Evolutionary conservation across 1,140 invertebrate genomes (phyloP).

Genomic region (Pseudomyrmex pallidus): DNA sequence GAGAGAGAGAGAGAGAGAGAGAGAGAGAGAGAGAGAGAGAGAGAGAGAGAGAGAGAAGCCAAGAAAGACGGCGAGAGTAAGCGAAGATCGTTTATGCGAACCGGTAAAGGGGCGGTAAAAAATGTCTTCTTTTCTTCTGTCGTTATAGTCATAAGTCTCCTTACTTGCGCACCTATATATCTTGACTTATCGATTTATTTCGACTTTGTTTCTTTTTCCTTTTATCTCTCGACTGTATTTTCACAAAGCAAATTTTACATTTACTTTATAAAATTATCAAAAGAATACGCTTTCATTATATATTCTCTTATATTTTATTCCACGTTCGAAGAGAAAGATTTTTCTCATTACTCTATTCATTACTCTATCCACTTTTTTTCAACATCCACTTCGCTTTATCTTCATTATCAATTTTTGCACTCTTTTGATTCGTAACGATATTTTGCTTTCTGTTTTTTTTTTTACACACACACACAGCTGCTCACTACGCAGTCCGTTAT

Average conservation of each 20-base stretch:
- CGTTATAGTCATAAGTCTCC: slow-evolving; percentile 53
- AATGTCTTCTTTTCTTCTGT: slow-evolving; percentile 57
- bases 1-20: neutral
- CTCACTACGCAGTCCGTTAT: neutral
- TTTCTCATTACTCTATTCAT: too few relatives aligned
- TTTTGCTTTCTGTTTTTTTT: neutral
- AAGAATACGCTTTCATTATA: neutral
- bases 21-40: neutral
- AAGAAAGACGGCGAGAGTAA: slow-evolving; percentile 31
- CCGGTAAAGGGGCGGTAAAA: slow-evolving; percentile 51
- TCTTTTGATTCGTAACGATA: neutral
- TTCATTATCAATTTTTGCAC: slow-evolving; percentile 19
- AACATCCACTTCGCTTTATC: neutral
- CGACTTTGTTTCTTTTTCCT: slow-evolving; percentile 14
- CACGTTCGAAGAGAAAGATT: neutral
- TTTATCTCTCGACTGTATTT: slow-evolving; percentile 11
- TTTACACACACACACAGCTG: neutral
- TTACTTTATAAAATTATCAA: slow-evolving; percentile 37
- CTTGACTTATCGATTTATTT: slow-evolving; percentile 38
- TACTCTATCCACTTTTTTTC: neutral
- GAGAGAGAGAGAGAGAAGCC: neutral
- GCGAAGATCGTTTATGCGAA: slow-evolving; percentile 58
- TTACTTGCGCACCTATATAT: slow-evolving; percentile 14
- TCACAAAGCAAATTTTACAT: slow-evolving; percentile 21
- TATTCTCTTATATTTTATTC: neutral